phyloP scores from a whole-genome alignment of 64 coral and sea anemone species.

The Stylophora pistillata region DNA sequence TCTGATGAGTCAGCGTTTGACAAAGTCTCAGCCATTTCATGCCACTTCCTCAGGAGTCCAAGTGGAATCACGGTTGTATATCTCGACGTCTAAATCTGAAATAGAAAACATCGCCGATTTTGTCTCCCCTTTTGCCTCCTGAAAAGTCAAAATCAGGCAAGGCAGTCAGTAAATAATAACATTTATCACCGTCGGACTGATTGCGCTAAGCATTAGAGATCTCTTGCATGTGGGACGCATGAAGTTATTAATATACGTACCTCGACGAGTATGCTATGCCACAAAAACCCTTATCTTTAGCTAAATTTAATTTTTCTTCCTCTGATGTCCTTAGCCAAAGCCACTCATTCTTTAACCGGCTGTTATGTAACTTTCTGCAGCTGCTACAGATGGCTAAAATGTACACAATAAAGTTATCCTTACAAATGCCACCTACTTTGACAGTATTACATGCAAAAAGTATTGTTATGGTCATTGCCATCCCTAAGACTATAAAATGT shows the following conservation, averaged over 20 bases:
- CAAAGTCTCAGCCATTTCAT: no score
- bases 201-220: not conserved
- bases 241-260: not conserved
- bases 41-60: no score
- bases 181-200: no score
- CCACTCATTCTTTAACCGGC: constrained; percentile 29
- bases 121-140: not conserved
- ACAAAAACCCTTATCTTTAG: not conserved
- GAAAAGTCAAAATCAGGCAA: not conserved
- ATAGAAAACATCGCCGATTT: not conserved
- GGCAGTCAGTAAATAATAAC: not conserved
- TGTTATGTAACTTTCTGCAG: constrained; percentile 28
- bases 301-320: not conserved
- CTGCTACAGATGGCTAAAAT: constrained; percentile 45
- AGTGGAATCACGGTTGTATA: no score
- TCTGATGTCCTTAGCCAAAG: constrained; percentile 18
- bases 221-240: not conserved
- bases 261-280: not conserved
- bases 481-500: not conserved
- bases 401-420: not conserved
- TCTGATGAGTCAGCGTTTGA: no score
- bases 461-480: no score
- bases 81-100: no score
- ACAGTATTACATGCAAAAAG: not conserved
- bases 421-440: not conserved